Percentiles rank a stretch among this genome's conserved stretches.
Conservation (phyloP, 2,113 vertebrate genomes). For the Forbesichthys agassizii region DNA sequence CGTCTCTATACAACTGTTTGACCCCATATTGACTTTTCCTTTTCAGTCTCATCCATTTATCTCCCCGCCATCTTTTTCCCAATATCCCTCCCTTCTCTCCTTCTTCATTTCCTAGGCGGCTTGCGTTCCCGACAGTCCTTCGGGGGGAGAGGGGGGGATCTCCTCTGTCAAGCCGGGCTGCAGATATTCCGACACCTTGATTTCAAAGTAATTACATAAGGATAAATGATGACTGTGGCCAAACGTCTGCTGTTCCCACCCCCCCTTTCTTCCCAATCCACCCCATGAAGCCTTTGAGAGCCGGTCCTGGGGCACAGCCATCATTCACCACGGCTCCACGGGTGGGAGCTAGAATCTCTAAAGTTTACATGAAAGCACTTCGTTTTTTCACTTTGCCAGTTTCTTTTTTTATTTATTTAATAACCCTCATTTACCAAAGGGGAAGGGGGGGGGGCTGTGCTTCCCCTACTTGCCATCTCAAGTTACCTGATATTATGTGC, state of each 20-base stretch:
- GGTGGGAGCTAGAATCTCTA: conserved; percentile 38
- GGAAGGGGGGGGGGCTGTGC: conserved; percentile 1
- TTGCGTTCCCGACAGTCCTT: conserved; percentile 51
- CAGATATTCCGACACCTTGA: conserved; percentile 65
- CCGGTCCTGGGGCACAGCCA: conserved; percentile 54
- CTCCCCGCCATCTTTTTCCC: conserved; percentile 24
- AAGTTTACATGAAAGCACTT: conserved; percentile 46
- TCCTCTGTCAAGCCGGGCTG: conserved; percentile 44
- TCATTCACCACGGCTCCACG: conserved; percentile 52
- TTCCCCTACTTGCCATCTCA: conserved; percentile 15
- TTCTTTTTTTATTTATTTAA: not conserved
- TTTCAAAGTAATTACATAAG: conserved; percentile 65
- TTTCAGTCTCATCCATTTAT: conserved; percentile 33
- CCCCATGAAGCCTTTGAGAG: conserved; percentile 41
- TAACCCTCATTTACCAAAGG: conserved; percentile 17
- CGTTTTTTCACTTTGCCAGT: conserved; percentile 1
- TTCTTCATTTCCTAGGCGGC: conserved; percentile 37
- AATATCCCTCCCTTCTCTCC: conserved; percentile 16
- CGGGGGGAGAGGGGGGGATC: conserved; percentile 27
- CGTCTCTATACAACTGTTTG: conserved; percentile 51
- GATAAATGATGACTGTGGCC: conserved; percentile 67
- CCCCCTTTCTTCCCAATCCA: conserved; percentile 25
- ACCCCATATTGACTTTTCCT: conserved; percentile 49
- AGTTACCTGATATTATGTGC: too few species aligned
- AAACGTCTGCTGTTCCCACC: conserved; percentile 34